Evolutionary conservation across 2,888 invertebrate species (phyloP), one percentile per base, ranked within the genome.

Genomic region (Morpho achilles): DNA sequence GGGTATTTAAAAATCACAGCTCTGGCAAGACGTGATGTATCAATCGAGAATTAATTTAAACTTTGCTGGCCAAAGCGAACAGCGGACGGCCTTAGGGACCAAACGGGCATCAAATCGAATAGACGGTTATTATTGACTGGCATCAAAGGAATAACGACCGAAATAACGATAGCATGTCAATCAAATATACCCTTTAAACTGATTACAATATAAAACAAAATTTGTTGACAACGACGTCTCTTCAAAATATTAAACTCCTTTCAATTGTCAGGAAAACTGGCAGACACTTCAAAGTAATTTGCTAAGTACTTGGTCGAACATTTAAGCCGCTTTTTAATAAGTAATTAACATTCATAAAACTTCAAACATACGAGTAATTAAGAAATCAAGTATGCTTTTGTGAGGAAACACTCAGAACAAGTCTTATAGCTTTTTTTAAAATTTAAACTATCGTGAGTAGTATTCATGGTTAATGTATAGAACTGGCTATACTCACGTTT

Each of bases 41-140:
- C 87, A 86, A 87, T 85, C 77, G 78, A 76, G 81, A 87, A 87
- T 87, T 87, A 85, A 88, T 88, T 88, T 86, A 87, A 88, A 87
- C 83, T 87, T 87, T 81, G 78, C 80, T 78, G 76, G 77, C 74
- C 80, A 82, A 86, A 85, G 80, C 81, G 82, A 85, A 76, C 82
- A 83, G 73, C 75, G 77, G 70, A 70, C 68, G 69, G 69, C 87
- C 81, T 82, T 69, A 76, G 83, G 84, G 87, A 86, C 78, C 72
- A 72, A 80, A 77, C 80, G 75, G 81, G 75, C 79, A 84, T 85
- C 84, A 86, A 85, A 88, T 87, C 86, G 79, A 84, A 87, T 85
- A 86, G 83, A 82, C 82, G 80, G 82, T 85, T 83, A 87, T 87
- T 86, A 87, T 86, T 86, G 86, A 82, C 81, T 77, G 67, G 67